Conservation (phyloP, 2,888 invertebrate species). For the Balanococcus diminutus region DNA sequence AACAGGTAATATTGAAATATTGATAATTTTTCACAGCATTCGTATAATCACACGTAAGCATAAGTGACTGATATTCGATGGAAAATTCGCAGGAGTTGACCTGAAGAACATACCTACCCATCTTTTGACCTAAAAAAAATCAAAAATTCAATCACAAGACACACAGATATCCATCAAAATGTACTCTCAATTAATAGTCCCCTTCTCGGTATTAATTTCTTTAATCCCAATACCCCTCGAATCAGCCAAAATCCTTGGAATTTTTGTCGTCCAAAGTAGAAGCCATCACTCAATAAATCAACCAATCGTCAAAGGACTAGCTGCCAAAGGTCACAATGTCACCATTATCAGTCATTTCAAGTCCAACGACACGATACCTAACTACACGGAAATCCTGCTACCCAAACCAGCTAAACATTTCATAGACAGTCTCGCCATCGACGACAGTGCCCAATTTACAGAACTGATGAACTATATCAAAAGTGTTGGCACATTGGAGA, state of each 20-base stretch:
- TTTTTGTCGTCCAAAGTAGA: not conserved
- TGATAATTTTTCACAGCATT: too few relatives aligned
- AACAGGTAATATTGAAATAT: too few relatives aligned
- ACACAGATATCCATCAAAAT: too few relatives aligned
- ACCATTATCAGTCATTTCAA: conserved; percentile 33
- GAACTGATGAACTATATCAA: conserved; percentile 54
- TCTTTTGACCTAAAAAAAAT: too few relatives aligned
- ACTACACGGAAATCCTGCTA: not conserved
- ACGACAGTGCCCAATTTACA: not conserved
- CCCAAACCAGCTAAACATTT: not conserved
- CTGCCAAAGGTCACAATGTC: conserved; percentile 11
- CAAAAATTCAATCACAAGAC: too few relatives aligned
- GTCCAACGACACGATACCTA: not conserved
- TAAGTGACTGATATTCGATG: too few relatives aligned
- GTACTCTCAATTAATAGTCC: not conserved
- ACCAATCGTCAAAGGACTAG: not conserved
- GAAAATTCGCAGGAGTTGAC: too few relatives aligned
- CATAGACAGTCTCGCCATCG: not conserved
- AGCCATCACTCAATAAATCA: not conserved
- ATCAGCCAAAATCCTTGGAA: not conserved
- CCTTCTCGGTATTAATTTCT: not conserved
- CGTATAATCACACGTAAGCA: too few relatives aligned
- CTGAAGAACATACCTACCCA: too few relatives aligned
- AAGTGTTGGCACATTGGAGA: conserved; percentile 57
- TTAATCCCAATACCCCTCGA: not conserved